Conservation (phyloP, 2,888 invertebrate species). For the Caenorhabditis panamensis region DNA sequence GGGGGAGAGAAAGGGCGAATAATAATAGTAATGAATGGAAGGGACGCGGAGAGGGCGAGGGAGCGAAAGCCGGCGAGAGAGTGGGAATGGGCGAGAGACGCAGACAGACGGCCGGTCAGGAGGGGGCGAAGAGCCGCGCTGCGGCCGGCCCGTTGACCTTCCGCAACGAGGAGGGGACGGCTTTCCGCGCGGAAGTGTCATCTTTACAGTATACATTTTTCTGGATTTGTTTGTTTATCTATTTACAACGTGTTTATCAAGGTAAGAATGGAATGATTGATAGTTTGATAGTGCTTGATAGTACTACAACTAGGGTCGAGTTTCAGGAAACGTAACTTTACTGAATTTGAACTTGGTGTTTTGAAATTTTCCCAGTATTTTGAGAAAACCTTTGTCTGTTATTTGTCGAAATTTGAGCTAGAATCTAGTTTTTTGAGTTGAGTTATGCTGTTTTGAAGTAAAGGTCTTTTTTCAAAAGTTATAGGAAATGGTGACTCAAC, state of each 20-base stretch:
- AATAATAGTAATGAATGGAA: slow-evolving; percentile 43
- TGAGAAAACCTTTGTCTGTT: too few species aligned
- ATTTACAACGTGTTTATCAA: neutral
- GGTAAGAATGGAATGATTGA: neutral
- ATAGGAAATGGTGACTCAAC: too few species aligned
- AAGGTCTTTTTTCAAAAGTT: too few species aligned
- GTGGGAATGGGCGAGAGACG: neutral
- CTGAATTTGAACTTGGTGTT: too few species aligned
- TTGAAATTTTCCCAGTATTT: too few species aligned
- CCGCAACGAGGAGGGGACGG: slow-evolving; percentile 14
- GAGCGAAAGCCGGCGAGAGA: neutral
- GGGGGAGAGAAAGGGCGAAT: slow-evolving; percentile 19
- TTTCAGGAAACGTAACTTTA: too few species aligned
- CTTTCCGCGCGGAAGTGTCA: slow-evolving; percentile 53
- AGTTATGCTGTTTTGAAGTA: too few species aligned
- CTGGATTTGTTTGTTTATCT: neutral
- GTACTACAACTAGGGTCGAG: too few species aligned
- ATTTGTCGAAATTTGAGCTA: too few species aligned
- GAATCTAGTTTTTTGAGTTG: too few species aligned
- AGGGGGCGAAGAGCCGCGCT: slow-evolving; percentile 8
- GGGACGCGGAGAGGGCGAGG: neutral
- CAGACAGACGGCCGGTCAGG: slow-evolving; percentile 20
- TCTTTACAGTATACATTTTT: slow-evolving; percentile 17
- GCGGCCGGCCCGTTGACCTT: too few species aligned
- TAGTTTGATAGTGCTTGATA: too few species aligned